phyloP scores from a whole-genome alignment of 2,797 vertebrate species.

The Hapalemur alaotrensis region DNA sequence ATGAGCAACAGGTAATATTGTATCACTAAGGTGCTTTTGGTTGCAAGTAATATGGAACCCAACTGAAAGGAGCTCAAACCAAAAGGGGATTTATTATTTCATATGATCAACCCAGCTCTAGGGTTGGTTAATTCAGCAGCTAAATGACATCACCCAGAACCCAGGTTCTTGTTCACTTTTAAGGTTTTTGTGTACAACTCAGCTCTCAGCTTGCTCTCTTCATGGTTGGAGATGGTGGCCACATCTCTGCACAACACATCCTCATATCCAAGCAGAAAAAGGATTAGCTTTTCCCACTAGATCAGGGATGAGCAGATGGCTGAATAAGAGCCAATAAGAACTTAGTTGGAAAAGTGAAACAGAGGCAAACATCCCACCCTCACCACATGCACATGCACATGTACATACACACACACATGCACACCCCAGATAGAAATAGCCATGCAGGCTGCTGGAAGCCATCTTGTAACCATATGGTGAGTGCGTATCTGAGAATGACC shows the following conservation, averaged over 20 bases:
- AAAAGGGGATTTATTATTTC: background rate
- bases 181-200: background rate
- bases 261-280: background rate
- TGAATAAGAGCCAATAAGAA: background rate
- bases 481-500: background rate
- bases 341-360: background rate
- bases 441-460: background rate
- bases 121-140: background rate
- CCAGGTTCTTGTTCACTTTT: background rate
- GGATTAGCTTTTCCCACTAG: background rate
- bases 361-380: background rate
- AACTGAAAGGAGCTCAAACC: background rate
- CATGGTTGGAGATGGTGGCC: background rate
- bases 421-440: background rate
- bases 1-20: background rate
- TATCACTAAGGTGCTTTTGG: background rate
- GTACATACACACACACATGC: background rate
- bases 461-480: background rate
- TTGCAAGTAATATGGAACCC: background rate
- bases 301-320: background rate
- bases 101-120: background rate
- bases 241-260: background rate
- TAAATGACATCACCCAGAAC: background rate
- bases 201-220: background rate
- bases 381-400: fast-evolving